Evolutionary conservation across 1,140 invertebrate genomes (phyloP), one percentile per base, ranked within the genome.

Genomic region (Trypoxylus dichotomus): DNA sequence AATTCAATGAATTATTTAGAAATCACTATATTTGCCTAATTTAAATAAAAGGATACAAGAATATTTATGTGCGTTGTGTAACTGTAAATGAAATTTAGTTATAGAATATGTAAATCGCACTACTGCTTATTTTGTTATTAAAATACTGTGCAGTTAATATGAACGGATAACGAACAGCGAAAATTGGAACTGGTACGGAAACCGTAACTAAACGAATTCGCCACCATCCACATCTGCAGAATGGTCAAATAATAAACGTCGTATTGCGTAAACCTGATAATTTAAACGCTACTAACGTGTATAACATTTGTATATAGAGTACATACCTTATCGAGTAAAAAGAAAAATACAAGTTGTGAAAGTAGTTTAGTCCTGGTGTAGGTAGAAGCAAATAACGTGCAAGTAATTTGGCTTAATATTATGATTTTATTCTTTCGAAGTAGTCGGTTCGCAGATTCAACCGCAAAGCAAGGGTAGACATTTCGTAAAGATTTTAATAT

Each of bases 231-330:
- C 27, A 68, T 68, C 60, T 68, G 27, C 21, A 68, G 25, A 68
- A 68, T 29, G 21, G 24, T 27, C 60, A 7, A 68, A 68, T 68
- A 68, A 68, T 68, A 68, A 68, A 68, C 60, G 60, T 68, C 8
- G 27, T 68, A 68, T 68, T 68, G 27, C 24, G 3, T 27, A 27
- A 25, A 68, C 25, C 60, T 19, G n/a, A 60, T 60, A 60, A 60
- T 60, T 60, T 60, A n/a, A 24, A 21, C 58, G 21, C n/a, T n/a
- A n/a, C n/a, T n/a, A n/a, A n/a, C n/a, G n/a, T n/a, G n/a, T n/a
- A n/a, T n/a, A n/a, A n/a, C n/a, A n/a, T n/a, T n/a, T n/a, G n/a
- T n/a, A n/a, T n/a, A n/a, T n/a, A n/a, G n/a, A n/a, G n/a, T n/a
- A n/a, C n/a, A n/a, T n/a, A n/a, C n/a, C n/a, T n/a, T n/a, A n/a